phyloP scores from a whole-genome alignment of 35 echinoderm and acorn worm species.

The Heliocidaris tuberculata region DNA sequence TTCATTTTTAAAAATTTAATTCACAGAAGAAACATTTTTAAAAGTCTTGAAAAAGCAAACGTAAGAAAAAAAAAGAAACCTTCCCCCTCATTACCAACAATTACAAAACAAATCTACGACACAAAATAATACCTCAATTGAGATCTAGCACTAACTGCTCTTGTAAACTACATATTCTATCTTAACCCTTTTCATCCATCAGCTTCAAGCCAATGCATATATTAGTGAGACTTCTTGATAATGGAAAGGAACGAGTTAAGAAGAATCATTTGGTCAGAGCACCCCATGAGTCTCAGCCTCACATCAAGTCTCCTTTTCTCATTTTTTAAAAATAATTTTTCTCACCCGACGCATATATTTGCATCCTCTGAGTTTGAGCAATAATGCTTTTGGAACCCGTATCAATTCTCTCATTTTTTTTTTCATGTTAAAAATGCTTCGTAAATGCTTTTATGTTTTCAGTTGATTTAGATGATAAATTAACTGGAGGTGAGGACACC shows the following conservation, averaged over 20 bases:
- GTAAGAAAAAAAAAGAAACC: constrained; percentile 3
- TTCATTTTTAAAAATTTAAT: constrained; percentile 30
- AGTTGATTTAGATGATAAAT: not conserved
- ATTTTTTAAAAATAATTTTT: not conserved
- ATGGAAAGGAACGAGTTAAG: not conserved
- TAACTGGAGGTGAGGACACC: not conserved
- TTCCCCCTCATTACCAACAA: constrained; percentile 37
- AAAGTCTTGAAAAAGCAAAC: constrained; percentile 40
- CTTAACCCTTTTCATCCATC: not conserved
- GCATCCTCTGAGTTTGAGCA: not conserved
- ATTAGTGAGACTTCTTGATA: not conserved
- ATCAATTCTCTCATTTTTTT: not conserved
- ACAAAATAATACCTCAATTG: not conserved
- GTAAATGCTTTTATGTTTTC: not conserved
- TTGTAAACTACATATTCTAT: not conserved
- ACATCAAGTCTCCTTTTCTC: not conserved
- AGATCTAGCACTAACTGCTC: not conserved
- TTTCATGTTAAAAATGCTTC: not conserved
- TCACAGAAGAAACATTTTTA: not conserved
- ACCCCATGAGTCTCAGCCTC: not conserved
- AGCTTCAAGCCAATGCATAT: not conserved
- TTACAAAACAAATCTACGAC: constrained; percentile 6
- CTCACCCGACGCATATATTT: not conserved
- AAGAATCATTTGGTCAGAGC: constrained; percentile 8
- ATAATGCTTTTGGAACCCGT: not conserved